phyloP scores from a whole-genome alignment of 2,113 vertebrate species.

The Solea senegalensis region DNA sequence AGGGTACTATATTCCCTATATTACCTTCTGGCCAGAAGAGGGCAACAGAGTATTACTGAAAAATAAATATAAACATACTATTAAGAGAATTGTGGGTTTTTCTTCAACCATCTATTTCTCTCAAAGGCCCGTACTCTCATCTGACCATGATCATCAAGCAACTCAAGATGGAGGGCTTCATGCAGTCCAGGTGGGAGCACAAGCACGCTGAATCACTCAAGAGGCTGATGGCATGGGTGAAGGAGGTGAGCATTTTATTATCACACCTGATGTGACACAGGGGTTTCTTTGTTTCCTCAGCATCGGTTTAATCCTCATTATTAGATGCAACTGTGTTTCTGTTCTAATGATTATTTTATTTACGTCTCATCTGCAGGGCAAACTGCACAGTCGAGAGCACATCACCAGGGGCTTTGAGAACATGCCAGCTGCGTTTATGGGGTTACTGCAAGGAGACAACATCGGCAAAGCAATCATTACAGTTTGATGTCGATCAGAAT shows the following conservation, averaged over 20 bases:
- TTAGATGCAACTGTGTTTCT: not conserved
- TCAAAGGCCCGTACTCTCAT: constrained; percentile 82
- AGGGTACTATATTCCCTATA: not conserved
- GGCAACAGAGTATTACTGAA: constrained; percentile 3
- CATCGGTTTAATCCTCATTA: too few relatives aligned
- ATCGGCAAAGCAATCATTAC: constrained; percentile 87
- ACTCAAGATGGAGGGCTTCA: constrained; percentile 87
- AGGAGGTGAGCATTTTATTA: constrained; percentile 79
- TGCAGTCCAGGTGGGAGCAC: constrained; percentile 76
- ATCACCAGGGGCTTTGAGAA: constrained; percentile 89
- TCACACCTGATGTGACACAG: not conserved
- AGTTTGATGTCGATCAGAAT: constrained; percentile 65
- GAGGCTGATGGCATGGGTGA: constrained; percentile 84
- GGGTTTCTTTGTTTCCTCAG: too few relatives aligned
- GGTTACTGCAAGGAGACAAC: constrained; percentile 88
- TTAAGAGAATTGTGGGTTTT: not conserved
- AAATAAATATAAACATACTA: not conserved
- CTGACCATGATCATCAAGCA: constrained; percentile 79
- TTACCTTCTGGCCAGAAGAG: constrained; percentile 21
- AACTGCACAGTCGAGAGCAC: constrained; percentile 83
- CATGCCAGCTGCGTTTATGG: constrained; percentile 89
- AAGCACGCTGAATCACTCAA: constrained; percentile 80
- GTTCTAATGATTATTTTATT: not conserved
- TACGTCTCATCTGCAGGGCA: constrained; percentile 78
- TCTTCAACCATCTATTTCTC: not conserved